phyloP scores from a whole-genome alignment of 2,888 invertebrate species.

The Aproaerema taeniolella region DNA sequence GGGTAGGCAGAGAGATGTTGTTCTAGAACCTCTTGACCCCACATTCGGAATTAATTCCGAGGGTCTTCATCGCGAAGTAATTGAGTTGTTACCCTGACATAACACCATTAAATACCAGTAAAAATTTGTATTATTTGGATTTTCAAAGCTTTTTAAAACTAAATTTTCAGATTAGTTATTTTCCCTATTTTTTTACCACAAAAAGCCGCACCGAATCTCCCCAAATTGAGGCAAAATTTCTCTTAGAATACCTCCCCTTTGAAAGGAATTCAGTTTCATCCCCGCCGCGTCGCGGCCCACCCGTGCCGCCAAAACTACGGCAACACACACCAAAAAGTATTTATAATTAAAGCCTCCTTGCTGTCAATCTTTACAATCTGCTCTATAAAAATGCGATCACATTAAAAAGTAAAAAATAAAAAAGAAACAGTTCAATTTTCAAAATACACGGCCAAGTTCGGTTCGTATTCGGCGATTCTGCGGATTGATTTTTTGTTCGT shows the following conservation, averaged over 20 bases:
- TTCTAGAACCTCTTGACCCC: too few species aligned
- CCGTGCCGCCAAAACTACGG: constrained; percentile 39
- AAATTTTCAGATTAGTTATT: too few species aligned
- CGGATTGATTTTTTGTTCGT: constrained; percentile 56
- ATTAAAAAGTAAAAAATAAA: constrained; percentile 14
- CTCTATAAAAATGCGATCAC: constrained; percentile 13
- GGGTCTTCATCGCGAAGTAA: too few species aligned
- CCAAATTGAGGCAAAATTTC: constrained; percentile 25
- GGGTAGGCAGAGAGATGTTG: too few species aligned
- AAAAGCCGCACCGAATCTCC: too few species aligned
- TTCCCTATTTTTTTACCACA: too few species aligned
- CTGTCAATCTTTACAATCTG: neutral
- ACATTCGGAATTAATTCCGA: too few species aligned
- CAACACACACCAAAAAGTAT: constrained; percentile 17
- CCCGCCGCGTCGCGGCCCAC: constrained; percentile 59
- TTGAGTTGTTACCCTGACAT: too few species aligned
- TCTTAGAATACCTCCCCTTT: constrained; percentile 23
- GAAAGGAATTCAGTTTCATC: constrained; percentile 43
- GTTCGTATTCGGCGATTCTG: constrained; percentile 4
- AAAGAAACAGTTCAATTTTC: constrained; percentile 3
- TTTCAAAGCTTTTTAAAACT: too few species aligned
- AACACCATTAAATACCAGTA: too few species aligned
- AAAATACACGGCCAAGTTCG: neutral
- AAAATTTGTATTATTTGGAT: too few species aligned
- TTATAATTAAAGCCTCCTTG: neutral